A percentile compares a stretch with the other conserved stretches of the same genome.
phyloP scores from a whole-genome alignment of 2,113 vertebrate species.

The Pleuronectes platessa region DNA sequence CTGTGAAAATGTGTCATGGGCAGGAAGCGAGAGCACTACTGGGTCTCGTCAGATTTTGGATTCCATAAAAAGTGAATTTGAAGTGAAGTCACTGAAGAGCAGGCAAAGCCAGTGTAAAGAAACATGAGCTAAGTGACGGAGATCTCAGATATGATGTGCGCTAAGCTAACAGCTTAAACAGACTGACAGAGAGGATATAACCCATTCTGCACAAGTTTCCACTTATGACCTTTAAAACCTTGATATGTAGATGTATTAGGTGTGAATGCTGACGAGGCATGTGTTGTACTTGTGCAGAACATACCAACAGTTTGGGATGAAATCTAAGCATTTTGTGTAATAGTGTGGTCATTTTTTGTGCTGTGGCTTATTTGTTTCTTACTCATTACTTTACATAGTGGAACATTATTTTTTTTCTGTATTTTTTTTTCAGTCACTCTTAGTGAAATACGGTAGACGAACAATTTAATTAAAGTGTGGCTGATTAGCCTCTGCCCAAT shows the following conservation, averaged over 20 bases:
- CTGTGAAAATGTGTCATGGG: slow-evolving; percentile 32
- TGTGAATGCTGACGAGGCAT: neutral
- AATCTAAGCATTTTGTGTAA: neutral
- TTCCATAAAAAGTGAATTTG: slow-evolving; percentile 27
- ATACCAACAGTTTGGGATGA: neutral
- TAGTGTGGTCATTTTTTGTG: neutral
- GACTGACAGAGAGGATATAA: neutral
- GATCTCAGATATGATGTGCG: slow-evolving; percentile 18
- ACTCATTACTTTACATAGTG: too few relatives aligned
- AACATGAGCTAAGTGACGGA: slow-evolving; percentile 44
- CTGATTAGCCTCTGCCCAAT: too few relatives aligned
- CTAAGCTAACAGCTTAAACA: slow-evolving; percentile 10
- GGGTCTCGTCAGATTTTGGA: slow-evolving; percentile 56
- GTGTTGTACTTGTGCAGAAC: neutral
- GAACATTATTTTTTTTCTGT: too few relatives aligned
- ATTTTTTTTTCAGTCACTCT: too few relatives aligned
- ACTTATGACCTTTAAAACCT: slow-evolving; percentile 4
- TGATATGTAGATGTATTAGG: neutral
- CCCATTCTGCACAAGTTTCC: neutral
- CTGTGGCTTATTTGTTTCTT: neutral
- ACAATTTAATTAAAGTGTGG: too few relatives aligned
- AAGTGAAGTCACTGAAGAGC: slow-evolving; percentile 28
- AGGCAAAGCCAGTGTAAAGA: slow-evolving; percentile 51
- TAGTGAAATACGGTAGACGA: too few relatives aligned
- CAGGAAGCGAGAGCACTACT: slow-evolving; percentile 34